Evolutionary conservation across 2,888 invertebrate species (phyloP), one percentile per base, ranked within the genome.

Genomic region (Melipona beecheii): DNA sequence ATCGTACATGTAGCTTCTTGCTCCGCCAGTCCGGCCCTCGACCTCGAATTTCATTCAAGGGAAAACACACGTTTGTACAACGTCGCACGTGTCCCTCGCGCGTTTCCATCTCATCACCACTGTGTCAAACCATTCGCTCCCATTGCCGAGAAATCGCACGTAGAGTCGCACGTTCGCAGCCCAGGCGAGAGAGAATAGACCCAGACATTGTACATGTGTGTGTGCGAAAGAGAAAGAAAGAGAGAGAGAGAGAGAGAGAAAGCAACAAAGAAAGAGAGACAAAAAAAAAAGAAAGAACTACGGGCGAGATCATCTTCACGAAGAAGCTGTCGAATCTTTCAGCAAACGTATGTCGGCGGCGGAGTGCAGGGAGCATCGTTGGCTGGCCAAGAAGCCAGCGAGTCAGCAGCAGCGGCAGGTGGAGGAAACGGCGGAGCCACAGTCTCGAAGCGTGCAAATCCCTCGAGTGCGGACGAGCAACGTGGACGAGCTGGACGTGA

Each of bases 281-380:
- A 82, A 64, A 82, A 52, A 68, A 50, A 31, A 81, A 17, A 50
- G 17, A 71, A 69, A 1, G 27, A 43, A 56, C 49, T 58, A 24
- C 13, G 70, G 58, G 27, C 70, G 27, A 50, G 72, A 21, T 76
- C 64, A 75, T 19, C 62, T 62, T 89, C 80, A 85, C 88, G 86
- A 87, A 88, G 88, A 85, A 86, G 89, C 90, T 92, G 84, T 92
- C 92, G 92, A 91, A 92, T 94, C 93, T 95, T 96, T 95, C 96
- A 98, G 98, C 96, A 96, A 96, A 93, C 96, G 99, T 93, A 96
- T 98, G 96, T 96, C 97, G 92, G 98, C 98, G 84, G 96, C 96
- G 91, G 96, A 97, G 94, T 98, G 98, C 95, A 96, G 98, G 93
- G 96, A 97, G 85, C 99, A 99, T 95, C 96, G 96, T 91, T 99